Evolutionary conservation across 2,797 vertebrate genomes (phyloP), one percentile per base, ranked within the genome.

Genomic region (Enteromius anoplus): DNA sequence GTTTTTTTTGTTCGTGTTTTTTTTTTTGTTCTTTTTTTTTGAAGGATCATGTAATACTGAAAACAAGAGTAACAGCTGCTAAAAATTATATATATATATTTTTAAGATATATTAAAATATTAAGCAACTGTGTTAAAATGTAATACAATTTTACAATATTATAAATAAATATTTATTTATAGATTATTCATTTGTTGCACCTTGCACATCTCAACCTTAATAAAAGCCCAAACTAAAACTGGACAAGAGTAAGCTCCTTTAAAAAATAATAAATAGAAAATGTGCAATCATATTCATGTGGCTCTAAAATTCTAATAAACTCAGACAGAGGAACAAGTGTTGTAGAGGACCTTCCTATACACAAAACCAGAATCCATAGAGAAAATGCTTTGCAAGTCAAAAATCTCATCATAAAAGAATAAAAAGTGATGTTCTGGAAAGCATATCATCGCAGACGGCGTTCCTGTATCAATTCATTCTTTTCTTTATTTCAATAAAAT

Each of bases 331-430:
- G 37, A 62, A 29, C 8, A 19, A 45, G 34, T 60, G 9, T 14
- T 47, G 10, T 49, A 15, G 26, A 49, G 10, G 29, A 23, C 26
- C 29, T 78, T 78, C 19, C 19, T 8, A 42, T 42, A 51, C 45
- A 37, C 77, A 53, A 37, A 78, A 68, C 10, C 40, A 49, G 19
- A 62, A 68, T 37, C 45, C 5, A 45, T 11, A 8, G 29, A 19
- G 12, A 78, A 78, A 49, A 51, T 17, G 12, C 45, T 68, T 21
- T 37, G 11, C 12, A 23, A 66, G 42, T 37, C 12, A 66, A 78
- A 76, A n/a, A 78, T 66, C 26, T n/a, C 5, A 49, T 49, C 19
- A 78, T 78, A 34, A 37, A 49, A 68, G 2, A 53, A 66, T 78
- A 68, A 68, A 68, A 53, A 34, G 12, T 17, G 7, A 75, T 42